Evolutionary conservation across 2,113 vertebrate genomes (phyloP), one percentile per base, ranked within the genome.

Genomic region (Antennarius striatus): DNA sequence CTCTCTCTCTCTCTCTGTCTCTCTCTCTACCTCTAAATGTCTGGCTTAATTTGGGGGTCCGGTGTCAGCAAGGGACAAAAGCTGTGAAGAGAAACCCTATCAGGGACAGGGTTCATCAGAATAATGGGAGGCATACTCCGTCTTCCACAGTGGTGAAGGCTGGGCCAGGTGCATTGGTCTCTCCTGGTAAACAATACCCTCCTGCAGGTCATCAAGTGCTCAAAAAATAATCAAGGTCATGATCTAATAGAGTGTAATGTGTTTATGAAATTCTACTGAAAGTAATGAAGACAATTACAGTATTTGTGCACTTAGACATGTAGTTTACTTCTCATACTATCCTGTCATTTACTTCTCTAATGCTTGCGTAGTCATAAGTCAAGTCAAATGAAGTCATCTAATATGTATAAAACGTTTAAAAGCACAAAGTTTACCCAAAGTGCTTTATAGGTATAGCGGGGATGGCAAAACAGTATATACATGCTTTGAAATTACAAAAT

Each of bases 11-110:
- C 32, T 36, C 32, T 36, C 32, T 36, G 5, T 36, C 32, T 36
- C 58, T 32, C 71, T 59, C 80, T 53, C 56, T 59, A 70, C 58
- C 59, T 73, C 65, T 79, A 81, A 84, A 80, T 75, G 63, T 64
- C 65, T 3, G 29, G 43, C 73, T 80, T 85, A 75, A 81, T 87
- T 84, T 77, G 62, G 63, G 55, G 81, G 73, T 91, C 89, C 49
- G 76, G 60, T 91, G 75, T 83, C 91, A 89, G 68, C 72, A 3
- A 36, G 76, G 79, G 75, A 86, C 82, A 88, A 90, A 90, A 90
- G 88, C 81, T 76, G 80, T 63, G 75, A 84, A 80, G 83, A 79
- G 89, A 89, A 91, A 92, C 78, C 73, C 70, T 88, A 91, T 88
- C 89, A 65, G 91, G 86, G 84, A 49, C 80, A 63, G 68, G 71